These are phyloP conservation scores for Aplodontia rufa DNA, from an alignment of 2,113 vertebrate species.

Conservation along the genomic window DNA sequence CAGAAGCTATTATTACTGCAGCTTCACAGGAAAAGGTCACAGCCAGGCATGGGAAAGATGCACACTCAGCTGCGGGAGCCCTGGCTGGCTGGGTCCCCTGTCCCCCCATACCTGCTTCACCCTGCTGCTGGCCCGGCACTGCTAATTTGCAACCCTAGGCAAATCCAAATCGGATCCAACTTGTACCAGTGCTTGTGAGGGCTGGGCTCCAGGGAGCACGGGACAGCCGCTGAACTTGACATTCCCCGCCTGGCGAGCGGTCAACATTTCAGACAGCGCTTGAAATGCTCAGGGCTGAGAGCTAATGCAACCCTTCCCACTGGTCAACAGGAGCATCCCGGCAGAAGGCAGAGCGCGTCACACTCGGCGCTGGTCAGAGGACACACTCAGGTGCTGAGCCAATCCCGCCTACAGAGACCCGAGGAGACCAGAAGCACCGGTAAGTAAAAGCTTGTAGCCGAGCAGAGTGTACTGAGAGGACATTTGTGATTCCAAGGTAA, in stretches of 20 bases:
- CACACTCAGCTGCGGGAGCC: not conserved
- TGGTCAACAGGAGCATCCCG: slow-evolving; percentile 20
- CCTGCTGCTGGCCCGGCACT: not conserved
- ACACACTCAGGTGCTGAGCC: not conserved
- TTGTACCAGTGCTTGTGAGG: not conserved
- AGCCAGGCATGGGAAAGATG: slow-evolving; percentile 63
- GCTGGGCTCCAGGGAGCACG: not conserved
- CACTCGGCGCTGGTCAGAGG: slow-evolving; percentile 39
- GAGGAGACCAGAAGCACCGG: not conserved
- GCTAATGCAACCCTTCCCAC: slow-evolving; percentile 50
- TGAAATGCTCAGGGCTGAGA: slow-evolving; percentile 56
- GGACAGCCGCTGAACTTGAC: slow-evolving; percentile 1
- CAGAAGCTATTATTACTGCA: slow-evolving; percentile 54
- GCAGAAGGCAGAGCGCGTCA: not conserved
- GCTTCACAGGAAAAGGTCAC: slow-evolving; percentile 61
- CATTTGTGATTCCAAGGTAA: not conserved
- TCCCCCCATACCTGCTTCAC: not conserved
- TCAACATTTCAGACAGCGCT: slow-evolving; percentile 47
- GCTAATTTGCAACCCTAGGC: not conserved
- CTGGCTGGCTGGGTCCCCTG: not conserved
- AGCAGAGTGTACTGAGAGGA: not conserved
- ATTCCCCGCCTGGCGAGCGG: slow-evolving; percentile 14
- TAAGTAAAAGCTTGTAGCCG: slow-evolving; percentile 49
- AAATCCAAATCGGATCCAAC: not conserved
- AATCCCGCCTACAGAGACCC: not conserved